Evolutionary conservation across 1,140 invertebrate genomes (phyloP), one percentile per base, ranked within the genome.

Genomic region (Drosophila suzukii): DNA sequence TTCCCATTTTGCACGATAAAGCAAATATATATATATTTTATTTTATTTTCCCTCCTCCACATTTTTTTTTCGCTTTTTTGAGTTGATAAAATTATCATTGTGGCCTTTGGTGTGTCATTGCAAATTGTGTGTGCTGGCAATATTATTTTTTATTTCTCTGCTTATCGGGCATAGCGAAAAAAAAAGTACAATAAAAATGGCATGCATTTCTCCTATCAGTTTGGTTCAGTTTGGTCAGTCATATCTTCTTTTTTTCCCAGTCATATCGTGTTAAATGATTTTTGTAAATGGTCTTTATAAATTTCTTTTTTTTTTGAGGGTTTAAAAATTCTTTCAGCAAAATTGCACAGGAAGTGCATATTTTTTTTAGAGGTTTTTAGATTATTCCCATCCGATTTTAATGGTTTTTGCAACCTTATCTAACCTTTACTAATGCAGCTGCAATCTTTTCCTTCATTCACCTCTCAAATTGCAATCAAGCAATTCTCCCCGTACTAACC

Each of bases 61-160:
- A 30, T 60, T 75, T 44, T 56, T 27, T 46, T 12, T 24, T 24
- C 20, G 20, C 20, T 20, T 46, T 11, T 46, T 46, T 11, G 43
- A 60, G 62, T 74, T 82, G 82, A 86, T 86, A 86, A 86, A 82
- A 81, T 49, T 81, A 80, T 85, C 65, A 76, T 55, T 77, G 51
- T 58, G 50, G 61, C 49, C 72, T 76, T 59, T 66, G 46, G 67
- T 53, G 71, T 58, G 53, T 67, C 55, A 54, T 30, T 80, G 60
- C 43, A 62, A 57, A 43, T 44, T 51, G 38, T 56, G 24, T 75
- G 12, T 49, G 24, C 8, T 51, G 30, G 27, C 8, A 30, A 6
- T 51, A 36, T 59, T 63, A 50, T 82, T 71, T 78, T 68, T 77
- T 66, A 75, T 79, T 72, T 43, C 49, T 10, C 51, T 50, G 63